These are phyloP conservation scores for Phylloscopus whistleri DNA, from an alignment of 2,113 vertebrate species.

Conservation along the genomic window DNA sequence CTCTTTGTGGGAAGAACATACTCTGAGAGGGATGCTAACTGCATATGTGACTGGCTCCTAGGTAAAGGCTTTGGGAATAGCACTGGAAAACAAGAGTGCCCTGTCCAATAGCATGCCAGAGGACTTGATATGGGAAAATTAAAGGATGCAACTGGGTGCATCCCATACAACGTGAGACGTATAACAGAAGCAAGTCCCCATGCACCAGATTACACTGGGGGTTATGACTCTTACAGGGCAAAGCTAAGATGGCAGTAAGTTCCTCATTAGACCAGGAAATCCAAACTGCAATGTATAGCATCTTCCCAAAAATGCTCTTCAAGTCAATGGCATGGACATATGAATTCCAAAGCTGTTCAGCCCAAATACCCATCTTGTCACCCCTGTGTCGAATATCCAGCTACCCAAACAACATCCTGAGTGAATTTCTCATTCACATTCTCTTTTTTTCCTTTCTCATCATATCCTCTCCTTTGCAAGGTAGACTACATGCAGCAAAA, in stretches of 20 bases:
- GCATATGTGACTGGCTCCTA: not conserved
- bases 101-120: not conserved
- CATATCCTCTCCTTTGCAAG: not conserved
- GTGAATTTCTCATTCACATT: not conserved
- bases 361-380: not conserved
- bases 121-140: not conserved
- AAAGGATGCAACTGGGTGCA: not conserved
- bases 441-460: not conserved
- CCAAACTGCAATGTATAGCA: not conserved
- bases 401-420: not conserved
- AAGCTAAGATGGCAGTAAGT: not conserved
- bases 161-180: fast-evolving
- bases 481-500: not conserved
- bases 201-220: not conserved
- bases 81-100: not conserved
- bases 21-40: not conserved
- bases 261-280: not conserved
- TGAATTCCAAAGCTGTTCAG: not conserved
- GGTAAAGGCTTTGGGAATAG: not conserved
- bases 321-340: not conserved
- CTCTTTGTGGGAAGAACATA: not conserved
- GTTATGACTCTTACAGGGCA: not conserved
- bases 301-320: not conserved
- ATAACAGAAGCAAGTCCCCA: not conserved
- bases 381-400: not conserved